Percentiles rank a stretch among this genome's conserved stretches.
Evolutionary conservation across 2,797 vertebrate species (phyloP).

Genomic region (Pterois miles): DNA sequence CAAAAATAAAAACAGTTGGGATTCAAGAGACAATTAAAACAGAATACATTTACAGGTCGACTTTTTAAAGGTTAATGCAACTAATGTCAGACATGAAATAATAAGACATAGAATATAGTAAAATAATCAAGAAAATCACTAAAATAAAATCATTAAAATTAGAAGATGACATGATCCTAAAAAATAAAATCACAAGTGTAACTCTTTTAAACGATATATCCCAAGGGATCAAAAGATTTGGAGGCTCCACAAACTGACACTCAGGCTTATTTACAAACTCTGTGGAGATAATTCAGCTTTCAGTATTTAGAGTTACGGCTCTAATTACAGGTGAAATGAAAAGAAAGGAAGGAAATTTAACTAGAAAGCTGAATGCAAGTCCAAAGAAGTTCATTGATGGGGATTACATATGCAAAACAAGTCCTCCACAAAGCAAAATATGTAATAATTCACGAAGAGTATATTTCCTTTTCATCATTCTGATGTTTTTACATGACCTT

Average conservation of each 20-base stretch:
- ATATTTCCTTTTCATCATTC: constrained; percentile 10
- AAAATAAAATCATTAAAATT: background rate
- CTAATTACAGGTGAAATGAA: background rate
- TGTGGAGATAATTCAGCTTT: background rate
- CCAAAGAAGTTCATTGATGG: background rate
- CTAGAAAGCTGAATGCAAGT: background rate
- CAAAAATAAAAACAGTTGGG: background rate
- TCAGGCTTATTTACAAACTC: background rate
- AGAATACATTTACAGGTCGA: background rate
- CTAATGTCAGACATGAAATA: background rate
- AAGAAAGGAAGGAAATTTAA: background rate
- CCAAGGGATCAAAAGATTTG: background rate
- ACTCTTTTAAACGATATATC: background rate
- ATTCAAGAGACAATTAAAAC: background rate
- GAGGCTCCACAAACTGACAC: background rate
- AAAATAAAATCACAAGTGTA: background rate
- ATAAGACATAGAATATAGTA: background rate
- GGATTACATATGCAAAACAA: background rate
- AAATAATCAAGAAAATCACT: background rate
- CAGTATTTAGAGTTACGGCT: background rate
- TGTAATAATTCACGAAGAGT: background rate
- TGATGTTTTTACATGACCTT: constrained; percentile 15
- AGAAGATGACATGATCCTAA: constrained; percentile 25
- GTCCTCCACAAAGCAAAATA: background rate
- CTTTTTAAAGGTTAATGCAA: background rate